Conservation (phyloP, 2,113 vertebrate genomes). For the Poeciliopsis retropinna region DNA sequence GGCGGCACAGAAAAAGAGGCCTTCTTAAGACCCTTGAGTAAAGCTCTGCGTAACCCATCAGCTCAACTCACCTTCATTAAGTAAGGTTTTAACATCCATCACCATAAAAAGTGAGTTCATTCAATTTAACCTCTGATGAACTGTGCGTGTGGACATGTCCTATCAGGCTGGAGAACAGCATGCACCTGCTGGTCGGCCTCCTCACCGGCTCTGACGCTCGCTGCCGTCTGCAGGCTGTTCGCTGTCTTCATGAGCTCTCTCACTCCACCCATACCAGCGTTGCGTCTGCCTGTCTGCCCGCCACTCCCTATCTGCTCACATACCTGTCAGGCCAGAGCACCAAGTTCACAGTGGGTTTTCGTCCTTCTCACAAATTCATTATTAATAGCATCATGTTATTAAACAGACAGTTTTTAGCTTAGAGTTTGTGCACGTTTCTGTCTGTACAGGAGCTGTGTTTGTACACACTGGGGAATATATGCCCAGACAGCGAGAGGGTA, state of each 20-base stretch:
- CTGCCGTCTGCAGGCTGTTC: slow-evolving; percentile 87
- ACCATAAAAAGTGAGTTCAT: background rate
- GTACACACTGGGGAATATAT: slow-evolving; percentile 93
- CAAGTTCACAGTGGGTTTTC: slow-evolving; percentile 86
- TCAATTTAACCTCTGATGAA: background rate
- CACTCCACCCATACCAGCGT: slow-evolving; percentile 83
- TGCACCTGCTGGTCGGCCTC: slow-evolving; percentile 85
- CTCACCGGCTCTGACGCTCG: slow-evolving; percentile 86
- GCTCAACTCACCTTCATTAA: slow-evolving; percentile 87
- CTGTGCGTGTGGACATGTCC: background rate
- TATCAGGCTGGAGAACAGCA: slow-evolving; percentile 86
- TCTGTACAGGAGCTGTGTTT: slow-evolving; percentile 90
- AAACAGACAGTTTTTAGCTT: background rate
- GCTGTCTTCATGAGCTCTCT: slow-evolving; percentile 91
- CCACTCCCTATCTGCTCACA: slow-evolving; percentile 94
- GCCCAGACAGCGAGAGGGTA: slow-evolving; percentile 85
- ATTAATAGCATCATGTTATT: background rate
- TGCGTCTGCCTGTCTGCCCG: slow-evolving; percentile 86
- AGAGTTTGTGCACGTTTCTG: slow-evolving; percentile 7
- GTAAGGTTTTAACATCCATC: slow-evolving; percentile 65
- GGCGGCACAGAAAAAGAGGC: slow-evolving; percentile 77
- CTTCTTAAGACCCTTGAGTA: slow-evolving; percentile 78
- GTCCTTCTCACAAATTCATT: background rate
- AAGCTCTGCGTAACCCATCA: slow-evolving; percentile 81
- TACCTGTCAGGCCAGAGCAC: slow-evolving; percentile 90